Evolutionary conservation across 1,140 invertebrate species (phyloP).

Genomic region (Caerostris extrusa): DNA sequence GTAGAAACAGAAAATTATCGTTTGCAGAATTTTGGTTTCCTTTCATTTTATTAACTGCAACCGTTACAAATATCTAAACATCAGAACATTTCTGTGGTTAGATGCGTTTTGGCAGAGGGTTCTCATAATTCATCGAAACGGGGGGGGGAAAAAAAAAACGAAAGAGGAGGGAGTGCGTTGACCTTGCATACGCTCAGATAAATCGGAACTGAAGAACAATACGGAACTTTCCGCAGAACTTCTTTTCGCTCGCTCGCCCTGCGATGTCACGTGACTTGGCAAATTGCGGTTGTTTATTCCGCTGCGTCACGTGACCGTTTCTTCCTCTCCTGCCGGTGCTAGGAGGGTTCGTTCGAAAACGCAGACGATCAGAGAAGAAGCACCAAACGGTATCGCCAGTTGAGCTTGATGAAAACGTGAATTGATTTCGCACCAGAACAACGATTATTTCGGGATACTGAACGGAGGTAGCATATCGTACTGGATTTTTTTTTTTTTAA

Average conservation of each 20-base stretch:
- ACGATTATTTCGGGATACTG: too few species aligned
- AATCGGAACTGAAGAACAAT: conserved; percentile 30
- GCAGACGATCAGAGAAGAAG: conserved; percentile 15
- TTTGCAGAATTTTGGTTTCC: too few species aligned
- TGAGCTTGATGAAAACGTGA: background rate
- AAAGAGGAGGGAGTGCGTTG: background rate
- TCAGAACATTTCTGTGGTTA: background rate
- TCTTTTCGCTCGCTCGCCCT: background rate
- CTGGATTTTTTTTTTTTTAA: too few species aligned
- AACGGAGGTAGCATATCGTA: too few species aligned
- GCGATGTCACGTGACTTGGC: background rate
- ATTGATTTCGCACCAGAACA: too few species aligned
- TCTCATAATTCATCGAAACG: background rate
- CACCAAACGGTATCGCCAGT: background rate
- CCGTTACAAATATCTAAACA: too few species aligned
- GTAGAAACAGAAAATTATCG: too few species aligned
- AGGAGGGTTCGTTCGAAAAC: background rate
- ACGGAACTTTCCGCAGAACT: background rate
- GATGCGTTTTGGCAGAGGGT: background rate
- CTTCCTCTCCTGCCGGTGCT: background rate
- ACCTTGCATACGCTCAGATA: conserved; percentile 26
- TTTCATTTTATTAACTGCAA: too few species aligned
- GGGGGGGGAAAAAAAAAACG: background rate
- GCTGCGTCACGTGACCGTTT: background rate
- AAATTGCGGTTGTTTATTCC: conserved; percentile 39